Conservation (phyloP, 1,140 invertebrate genomes). For the Lepidurus packardi region DNA sequence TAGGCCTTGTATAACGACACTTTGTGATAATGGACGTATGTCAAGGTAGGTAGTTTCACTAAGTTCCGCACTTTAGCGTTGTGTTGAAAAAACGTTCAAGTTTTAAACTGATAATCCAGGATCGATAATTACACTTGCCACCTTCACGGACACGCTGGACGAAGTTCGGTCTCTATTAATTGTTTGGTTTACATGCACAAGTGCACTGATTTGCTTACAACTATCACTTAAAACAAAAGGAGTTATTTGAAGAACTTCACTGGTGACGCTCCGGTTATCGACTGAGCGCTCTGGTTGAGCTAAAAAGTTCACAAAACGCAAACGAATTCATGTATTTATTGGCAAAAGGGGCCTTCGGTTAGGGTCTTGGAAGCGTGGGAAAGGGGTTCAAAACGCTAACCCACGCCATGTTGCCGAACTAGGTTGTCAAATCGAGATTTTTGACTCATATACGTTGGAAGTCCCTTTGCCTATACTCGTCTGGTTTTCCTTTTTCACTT, state of each 20-base stretch:
- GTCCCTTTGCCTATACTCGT: neutral
- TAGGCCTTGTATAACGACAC: no score
- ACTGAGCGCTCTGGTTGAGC: neutral
- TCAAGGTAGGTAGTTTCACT: no score
- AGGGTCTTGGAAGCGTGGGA: neutral
- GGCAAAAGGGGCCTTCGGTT: constrained; percentile 3
- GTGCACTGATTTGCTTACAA: neutral
- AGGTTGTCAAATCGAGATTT: neutral
- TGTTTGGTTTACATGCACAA: neutral
- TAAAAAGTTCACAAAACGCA: neutral
- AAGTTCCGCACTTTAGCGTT: no score
- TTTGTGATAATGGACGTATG: no score
- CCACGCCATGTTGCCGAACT: constrained; percentile 3
- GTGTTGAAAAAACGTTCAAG: neutral
- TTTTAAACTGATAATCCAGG: neutral
- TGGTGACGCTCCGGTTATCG: neutral
- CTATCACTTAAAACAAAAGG: neutral
- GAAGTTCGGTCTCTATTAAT: neutral
- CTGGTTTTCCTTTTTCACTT: neutral
- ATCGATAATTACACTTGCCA: neutral
- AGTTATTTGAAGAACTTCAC: neutral
- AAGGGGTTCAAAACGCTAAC: neutral
- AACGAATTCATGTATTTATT: neutral
- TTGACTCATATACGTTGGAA: neutral
- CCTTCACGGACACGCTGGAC: neutral